Conservation (phyloP, 2,113 vertebrate species). For the Osmerus mordax region DNA sequence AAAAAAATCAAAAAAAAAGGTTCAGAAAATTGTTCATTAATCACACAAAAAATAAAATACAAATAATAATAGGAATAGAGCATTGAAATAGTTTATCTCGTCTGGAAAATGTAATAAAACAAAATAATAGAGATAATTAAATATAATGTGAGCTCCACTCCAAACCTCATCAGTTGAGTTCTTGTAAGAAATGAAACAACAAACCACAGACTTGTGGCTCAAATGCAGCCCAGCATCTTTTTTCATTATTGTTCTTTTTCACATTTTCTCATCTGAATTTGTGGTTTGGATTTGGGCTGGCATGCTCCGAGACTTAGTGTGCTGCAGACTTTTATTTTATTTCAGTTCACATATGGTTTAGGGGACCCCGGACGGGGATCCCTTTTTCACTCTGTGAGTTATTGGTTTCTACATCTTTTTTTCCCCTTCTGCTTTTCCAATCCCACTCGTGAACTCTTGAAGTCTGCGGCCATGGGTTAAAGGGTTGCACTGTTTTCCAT, state of each 20-base stretch:
- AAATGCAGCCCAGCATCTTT: conserved; percentile 58
- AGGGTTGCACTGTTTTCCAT: too few species aligned
- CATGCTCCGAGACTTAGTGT: conserved; percentile 49
- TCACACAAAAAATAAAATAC: conserved; percentile 37
- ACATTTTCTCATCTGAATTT: conserved; percentile 54
- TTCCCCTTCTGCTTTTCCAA: conserved; percentile 19
- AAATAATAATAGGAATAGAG: conserved; percentile 23
- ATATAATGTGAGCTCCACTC: conserved; percentile 47
- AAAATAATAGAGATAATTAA: conserved; percentile 45
- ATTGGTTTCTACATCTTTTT: conserved; percentile 28
- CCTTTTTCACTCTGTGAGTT: conserved; percentile 41
- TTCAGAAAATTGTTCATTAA: background rate
- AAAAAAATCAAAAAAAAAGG: too few species aligned
- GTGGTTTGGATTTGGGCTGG: conserved; percentile 52
- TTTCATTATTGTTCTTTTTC: conserved; percentile 62
- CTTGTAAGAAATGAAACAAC: conserved; percentile 62
- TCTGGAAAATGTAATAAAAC: conserved; percentile 1
- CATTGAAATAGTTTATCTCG: background rate
- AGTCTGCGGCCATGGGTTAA: conserved; percentile 13
- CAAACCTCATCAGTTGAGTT: conserved; percentile 46
- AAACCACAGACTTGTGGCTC: conserved; percentile 66
- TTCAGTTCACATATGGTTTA: conserved; percentile 57
- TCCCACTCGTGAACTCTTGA: conserved; percentile 12
- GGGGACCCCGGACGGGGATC: conserved; percentile 36
- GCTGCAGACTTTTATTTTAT: conserved; percentile 55